These are phyloP conservation scores for Pachyseris speciosa DNA, from an alignment of 64 coral and sea anemone genomes.

Conservation along the genomic window DNA sequence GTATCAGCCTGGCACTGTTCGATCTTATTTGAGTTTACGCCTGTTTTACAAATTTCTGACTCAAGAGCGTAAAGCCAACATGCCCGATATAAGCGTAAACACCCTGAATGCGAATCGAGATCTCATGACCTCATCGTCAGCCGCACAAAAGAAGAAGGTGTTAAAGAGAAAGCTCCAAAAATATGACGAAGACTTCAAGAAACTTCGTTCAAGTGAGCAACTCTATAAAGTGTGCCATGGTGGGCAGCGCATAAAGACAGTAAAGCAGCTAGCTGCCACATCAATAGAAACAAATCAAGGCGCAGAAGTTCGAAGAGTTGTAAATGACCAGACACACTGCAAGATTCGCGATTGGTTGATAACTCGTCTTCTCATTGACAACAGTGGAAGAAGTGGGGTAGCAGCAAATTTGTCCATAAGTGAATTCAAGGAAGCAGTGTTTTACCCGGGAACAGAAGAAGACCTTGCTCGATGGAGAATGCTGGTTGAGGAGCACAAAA, in stretches of 20 bases:
- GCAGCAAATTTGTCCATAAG: slow-evolving; percentile 55
- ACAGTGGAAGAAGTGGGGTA: slow-evolving; percentile 58
- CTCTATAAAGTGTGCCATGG: slow-evolving; percentile 60
- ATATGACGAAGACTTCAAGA: slow-evolving; percentile 44
- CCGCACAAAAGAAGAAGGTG: slow-evolving; percentile 62
- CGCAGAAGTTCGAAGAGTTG: not conserved
- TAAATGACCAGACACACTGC: slow-evolving; percentile 1
- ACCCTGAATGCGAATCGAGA: slow-evolving; percentile 38
- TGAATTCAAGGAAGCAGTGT: slow-evolving; percentile 49
- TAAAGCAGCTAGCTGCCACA: slow-evolving; percentile 16
- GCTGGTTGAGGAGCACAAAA: slow-evolving; percentile 57
- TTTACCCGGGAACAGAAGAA: slow-evolving; percentile 46
- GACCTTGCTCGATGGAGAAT: slow-evolving; percentile 36
- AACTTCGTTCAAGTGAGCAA: slow-evolving; percentile 24
- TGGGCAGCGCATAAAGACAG: slow-evolving; percentile 19
- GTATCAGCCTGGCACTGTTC: slow-evolving; percentile 71
- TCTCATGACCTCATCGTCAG: slow-evolving; percentile 68
- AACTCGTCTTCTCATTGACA: slow-evolving; percentile 56
- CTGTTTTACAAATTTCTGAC: slow-evolving; percentile 64
- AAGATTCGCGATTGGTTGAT: slow-evolving; percentile 56
- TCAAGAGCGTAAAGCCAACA: slow-evolving; percentile 41
- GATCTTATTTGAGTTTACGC: slow-evolving; percentile 48
- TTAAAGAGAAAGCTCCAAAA: slow-evolving; percentile 48
- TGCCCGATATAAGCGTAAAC: slow-evolving; percentile 44
- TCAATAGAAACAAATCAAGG: slow-evolving; percentile 49